phyloP scores from a whole-genome alignment of 2,797 vertebrate species.

The Schizopygopsis malacanthus region DNA sequence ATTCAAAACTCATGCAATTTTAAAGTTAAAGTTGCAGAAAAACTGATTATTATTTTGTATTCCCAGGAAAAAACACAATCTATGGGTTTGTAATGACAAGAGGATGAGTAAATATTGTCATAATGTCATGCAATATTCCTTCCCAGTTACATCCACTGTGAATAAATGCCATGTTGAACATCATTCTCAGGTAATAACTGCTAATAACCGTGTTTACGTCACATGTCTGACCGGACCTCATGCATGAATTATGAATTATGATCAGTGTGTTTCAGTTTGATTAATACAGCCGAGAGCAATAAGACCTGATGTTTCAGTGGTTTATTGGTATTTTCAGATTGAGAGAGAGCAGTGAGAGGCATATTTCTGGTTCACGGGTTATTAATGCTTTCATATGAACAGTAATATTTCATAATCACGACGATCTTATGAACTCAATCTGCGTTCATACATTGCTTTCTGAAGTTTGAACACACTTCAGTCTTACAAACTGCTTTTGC shows the following conservation, averaged over 20 bases:
- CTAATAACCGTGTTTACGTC: not conserved
- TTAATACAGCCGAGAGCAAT: constrained; percentile 20
- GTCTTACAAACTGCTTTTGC: not conserved
- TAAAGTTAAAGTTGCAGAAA: not conserved
- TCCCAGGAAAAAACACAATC: not conserved
- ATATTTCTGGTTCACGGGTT: not conserved
- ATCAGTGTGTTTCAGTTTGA: not conserved
- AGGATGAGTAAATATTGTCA: not conserved
- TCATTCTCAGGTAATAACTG: constrained; percentile 4
- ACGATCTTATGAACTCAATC: not conserved
- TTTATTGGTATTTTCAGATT: not conserved
- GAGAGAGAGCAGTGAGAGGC: not conserved
- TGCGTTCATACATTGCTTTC: not conserved
- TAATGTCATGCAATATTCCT: not conserved
- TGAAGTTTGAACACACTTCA: not conserved
- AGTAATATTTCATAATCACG: not conserved
- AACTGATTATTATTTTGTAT: not conserved
- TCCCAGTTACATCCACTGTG: constrained; percentile 10
- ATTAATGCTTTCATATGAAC: not conserved
- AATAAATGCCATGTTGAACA: not conserved
- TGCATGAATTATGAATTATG: not conserved
- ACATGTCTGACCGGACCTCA: not conserved
- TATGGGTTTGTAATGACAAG: not conserved
- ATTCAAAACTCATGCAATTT: not conserved
- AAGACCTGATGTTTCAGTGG: not conserved